Conservation (phyloP, 2,888 invertebrate genomes). For the Patella caerulea region DNA sequence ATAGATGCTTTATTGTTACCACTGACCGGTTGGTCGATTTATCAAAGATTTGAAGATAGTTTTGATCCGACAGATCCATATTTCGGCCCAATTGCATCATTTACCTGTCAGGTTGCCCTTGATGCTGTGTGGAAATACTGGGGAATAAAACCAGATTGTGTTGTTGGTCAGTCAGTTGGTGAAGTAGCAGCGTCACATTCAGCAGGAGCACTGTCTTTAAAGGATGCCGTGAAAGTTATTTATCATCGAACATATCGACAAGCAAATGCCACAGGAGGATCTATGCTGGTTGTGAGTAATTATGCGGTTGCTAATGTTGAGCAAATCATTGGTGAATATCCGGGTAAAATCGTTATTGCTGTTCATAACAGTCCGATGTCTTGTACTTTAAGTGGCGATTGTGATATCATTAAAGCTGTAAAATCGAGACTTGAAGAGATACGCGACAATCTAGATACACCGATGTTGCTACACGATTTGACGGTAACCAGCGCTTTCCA, state of each 20-base stretch:
- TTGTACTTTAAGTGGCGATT: slow-evolving; percentile 43
- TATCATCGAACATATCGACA: slow-evolving; percentile 39
- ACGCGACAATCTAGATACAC: background rate
- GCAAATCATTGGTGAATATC: slow-evolving; percentile 21
- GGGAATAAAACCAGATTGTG: slow-evolving; percentile 39
- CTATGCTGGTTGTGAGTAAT: slow-evolving; percentile 43
- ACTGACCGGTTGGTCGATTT: slow-evolving; percentile 29
- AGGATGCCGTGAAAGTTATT: slow-evolving; percentile 44
- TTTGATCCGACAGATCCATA: slow-evolving; percentile 38
- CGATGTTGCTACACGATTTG: slow-evolving; percentile 30
- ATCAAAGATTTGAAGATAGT: slow-evolving; percentile 26
- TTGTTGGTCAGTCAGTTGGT: slow-evolving; percentile 52
- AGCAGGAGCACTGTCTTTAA: slow-evolving; percentile 36
- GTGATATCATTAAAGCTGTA: slow-evolving; percentile 24
- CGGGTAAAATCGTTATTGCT: slow-evolving; percentile 33
- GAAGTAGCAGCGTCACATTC: slow-evolving; percentile 53
- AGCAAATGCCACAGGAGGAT: slow-evolving; percentile 34
- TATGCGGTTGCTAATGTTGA: slow-evolving; percentile 27
- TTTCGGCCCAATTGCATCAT: slow-evolving; percentile 44
- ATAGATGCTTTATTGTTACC: slow-evolving; percentile 31
- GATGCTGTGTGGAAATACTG: slow-evolving; percentile 40
- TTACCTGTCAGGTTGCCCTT: slow-evolving; percentile 47
- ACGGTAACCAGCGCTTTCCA: slow-evolving; percentile 47
- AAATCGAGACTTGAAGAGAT: slow-evolving; percentile 3
- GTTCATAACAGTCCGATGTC: slow-evolving; percentile 39